phyloP scores from a whole-genome alignment of 2,888 invertebrate genomes.

The Scaptomyza reducta region DNA sequence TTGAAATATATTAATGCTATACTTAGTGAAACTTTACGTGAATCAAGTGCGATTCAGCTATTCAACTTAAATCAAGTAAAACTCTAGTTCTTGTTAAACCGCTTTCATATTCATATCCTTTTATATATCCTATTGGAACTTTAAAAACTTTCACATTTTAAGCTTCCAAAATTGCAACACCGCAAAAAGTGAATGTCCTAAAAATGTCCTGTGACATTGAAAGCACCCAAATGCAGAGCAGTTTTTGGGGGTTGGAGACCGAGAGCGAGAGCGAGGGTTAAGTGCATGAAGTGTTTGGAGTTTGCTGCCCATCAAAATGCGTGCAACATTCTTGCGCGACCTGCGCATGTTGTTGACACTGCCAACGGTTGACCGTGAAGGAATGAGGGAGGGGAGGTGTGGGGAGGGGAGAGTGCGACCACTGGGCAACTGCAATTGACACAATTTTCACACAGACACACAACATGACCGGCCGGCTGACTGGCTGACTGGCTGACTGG shows the following conservation, averaged over 20 bases:
- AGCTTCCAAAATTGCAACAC: background rate
- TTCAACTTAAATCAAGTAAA: background rate
- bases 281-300: background rate
- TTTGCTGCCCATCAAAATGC: constrained; percentile 32
- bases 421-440: constrained; percentile 72
- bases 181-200: constrained; percentile 18
- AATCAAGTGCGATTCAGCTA: too few species aligned
- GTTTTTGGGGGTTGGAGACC: too few species aligned
- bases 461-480: constrained; percentile 69
- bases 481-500: constrained; percentile 25
- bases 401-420: constrained; percentile 15
- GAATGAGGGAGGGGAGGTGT: background rate
- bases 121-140: too few species aligned
- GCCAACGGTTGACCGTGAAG: constrained; percentile 32
- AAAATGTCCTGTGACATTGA: constrained; percentile 18
- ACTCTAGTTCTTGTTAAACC: too few species aligned
- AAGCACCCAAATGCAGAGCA: too few species aligned
- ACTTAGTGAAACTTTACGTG: background rate
- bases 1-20: background rate
- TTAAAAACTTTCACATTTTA: too few species aligned
- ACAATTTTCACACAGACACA: constrained; percentile 68
- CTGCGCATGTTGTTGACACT: constrained; percentile 76
- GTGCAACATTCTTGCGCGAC: constrained; percentile 64
- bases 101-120: too few species aligned
- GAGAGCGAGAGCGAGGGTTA: background rate